A percentile compares a stretch with the other conserved stretches of the same genome.
Evolutionary conservation across 2,113 vertebrate genomes (phyloP).

Genomic region (Chunga burmeisteri): DNA sequence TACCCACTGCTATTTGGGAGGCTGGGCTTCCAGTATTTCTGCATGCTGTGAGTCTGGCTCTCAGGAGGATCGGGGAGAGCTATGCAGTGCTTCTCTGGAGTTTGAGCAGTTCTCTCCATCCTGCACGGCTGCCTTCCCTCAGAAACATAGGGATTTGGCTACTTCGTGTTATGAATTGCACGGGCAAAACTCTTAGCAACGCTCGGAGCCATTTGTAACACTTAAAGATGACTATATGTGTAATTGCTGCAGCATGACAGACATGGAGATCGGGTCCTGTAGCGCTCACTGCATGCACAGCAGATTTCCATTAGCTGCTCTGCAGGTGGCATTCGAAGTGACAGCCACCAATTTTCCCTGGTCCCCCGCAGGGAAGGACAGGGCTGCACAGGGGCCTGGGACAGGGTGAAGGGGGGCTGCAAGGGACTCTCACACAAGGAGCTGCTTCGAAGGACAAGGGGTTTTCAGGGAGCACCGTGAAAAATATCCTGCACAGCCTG

Average conservation of each 20-base stretch:
- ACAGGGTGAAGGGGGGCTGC: accelerated
- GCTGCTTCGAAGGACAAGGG: not conserved
- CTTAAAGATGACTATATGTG: not conserved
- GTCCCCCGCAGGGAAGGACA: not conserved
- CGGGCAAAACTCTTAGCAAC: accelerated
- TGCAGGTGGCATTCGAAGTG: not conserved
- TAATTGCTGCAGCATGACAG: not conserved
- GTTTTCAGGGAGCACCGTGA: not conserved
- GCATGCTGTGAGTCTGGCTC: accelerated
- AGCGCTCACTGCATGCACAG: not conserved
- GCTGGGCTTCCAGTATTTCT: not conserved
- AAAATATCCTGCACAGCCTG: not conserved
- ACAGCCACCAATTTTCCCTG: not conserved
- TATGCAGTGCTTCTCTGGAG: not conserved
- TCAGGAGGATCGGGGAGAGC: not conserved
- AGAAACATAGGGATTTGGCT: not conserved
- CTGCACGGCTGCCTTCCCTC: not conserved
- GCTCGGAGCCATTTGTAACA: not conserved
- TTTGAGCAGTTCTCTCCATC: not conserved
- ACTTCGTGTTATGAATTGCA: not conserved
- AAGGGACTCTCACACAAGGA: not conserved
- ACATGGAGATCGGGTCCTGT: not conserved
- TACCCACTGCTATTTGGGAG: not conserved
- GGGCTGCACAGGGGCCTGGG: accelerated
- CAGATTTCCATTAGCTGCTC: not conserved